Base-by-base conservation (phyloP, 35 echinoderm and acorn worm genomes). In the Ophioderma brevispina region DNA sequence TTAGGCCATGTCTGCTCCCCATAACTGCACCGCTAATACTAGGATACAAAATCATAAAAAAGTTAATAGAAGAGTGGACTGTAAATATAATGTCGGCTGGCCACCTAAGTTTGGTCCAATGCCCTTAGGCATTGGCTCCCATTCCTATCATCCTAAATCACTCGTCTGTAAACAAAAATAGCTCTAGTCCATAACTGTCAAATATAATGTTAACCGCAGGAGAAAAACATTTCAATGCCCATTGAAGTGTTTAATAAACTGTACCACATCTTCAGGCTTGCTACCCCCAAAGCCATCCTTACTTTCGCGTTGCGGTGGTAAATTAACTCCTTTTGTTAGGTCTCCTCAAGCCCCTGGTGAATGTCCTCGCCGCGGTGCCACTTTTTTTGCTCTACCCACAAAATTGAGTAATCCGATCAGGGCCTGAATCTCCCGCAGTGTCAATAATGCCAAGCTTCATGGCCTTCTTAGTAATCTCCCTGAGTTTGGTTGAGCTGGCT, bases 151-250 rank as follows among this genome's bases (percentile, higher is more conserved):
- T n/a, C n/a, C n/a, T 80, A 23, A 23, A 32, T 13, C 76, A 77
- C 14, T 77, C 55, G 33, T 91, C 89, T 75, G 80, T 91, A n/a
- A n/a, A n/a, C n/a, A n/a, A n/a, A 31, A 77, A 91, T 21, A 91
- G 76, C 33, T 91, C 10, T 8, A 70, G 28, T 25, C 3, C 59
- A 6, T 8, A 70, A 25, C n/a, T 70, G n/a, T 8, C 15, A 70
- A 30, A n/a, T n/a, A n/a, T n/a, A 15, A 8, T 1, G 28, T 2
- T 70, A n/a, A n/a, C 17, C n/a, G 23, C 4, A 4, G 3, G 10
- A 64, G 25, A 32, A 87, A 87, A 0, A 76, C 17, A n/a, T n/a
- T n/a, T 17, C 31, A 31, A 3, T 1, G 4, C 0, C 85, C 85
- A 49, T 87, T 87, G 34, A 78, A 87, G 32, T 41, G 1, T 6